These are phyloP conservation scores for Echinarachnius parma DNA, from an alignment of 53 echinoderm and acorn worm genomes.

Conservation along the genomic window DNA sequence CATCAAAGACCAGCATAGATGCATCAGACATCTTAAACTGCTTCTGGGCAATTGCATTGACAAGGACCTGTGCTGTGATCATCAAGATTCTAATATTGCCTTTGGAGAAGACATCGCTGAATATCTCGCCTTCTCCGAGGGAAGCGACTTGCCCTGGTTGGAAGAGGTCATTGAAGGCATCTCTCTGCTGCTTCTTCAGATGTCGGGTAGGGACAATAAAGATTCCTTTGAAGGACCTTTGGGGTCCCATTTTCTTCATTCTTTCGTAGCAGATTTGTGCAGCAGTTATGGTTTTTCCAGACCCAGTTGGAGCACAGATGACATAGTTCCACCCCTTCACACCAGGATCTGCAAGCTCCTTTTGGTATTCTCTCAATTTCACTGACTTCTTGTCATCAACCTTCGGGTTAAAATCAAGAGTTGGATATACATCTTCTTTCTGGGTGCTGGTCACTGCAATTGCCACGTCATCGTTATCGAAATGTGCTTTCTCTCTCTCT, in stretches of 20 bases:
- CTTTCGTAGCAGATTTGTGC: conserved; percentile 55
- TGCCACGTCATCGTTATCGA: not conserved
- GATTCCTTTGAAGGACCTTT: conserved; percentile 58
- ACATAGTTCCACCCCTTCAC: conserved; percentile 58
- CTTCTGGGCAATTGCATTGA: conserved; percentile 52
- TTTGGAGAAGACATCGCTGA: conserved; percentile 31
- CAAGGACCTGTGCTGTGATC: conserved; percentile 68
- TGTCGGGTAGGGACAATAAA: conserved; percentile 67
- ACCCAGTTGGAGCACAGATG: conserved; percentile 73
- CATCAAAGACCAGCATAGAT: conserved; percentile 64
- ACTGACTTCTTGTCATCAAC: not conserved
- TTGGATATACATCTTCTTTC: not conserved
- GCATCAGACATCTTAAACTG: conserved; percentile 30
- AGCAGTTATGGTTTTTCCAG: conserved; percentile 71
- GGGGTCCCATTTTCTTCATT: conserved; percentile 7
- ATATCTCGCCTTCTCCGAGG: conserved; percentile 42
- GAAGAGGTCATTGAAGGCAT: conserved; percentile 55
- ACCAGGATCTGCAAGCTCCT: conserved; percentile 58
- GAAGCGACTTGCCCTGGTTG: conserved; percentile 18
- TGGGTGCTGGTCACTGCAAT: too few species aligned
- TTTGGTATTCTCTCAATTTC: conserved; percentile 48
- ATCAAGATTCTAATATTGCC: conserved; percentile 46
- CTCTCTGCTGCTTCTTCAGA: conserved; percentile 63
- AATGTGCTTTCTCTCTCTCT: not conserved
- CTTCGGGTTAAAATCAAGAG: not conserved